Evolutionary conservation across 1,140 invertebrate species (phyloP).

Genomic region (Andrena cerasifolii): DNA sequence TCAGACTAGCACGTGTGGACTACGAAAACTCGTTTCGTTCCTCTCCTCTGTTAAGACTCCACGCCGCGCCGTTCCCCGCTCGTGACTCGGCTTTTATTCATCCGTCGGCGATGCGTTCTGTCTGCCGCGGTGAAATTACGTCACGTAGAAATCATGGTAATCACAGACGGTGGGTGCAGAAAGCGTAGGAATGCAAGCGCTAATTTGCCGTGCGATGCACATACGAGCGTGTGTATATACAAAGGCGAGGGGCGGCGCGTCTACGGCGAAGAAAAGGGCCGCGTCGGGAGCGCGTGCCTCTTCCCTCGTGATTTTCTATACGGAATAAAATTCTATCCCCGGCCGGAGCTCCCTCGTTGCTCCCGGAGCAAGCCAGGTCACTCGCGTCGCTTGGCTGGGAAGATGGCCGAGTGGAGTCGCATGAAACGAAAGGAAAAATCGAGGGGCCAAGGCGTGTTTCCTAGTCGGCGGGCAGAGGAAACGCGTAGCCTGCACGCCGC

Average conservation of each 20-base stretch:
- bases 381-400: too few relatives aligned
- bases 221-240: too few relatives aligned
- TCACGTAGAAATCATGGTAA: slow-evolving; percentile 72
- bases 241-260: not conserved
- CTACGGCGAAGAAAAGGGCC: too few relatives aligned
- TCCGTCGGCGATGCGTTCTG: slow-evolving; percentile 22
- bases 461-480: not conserved
- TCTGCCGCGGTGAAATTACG: slow-evolving; percentile 64
- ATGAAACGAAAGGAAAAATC: slow-evolving; percentile 35
- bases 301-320: too few relatives aligned
- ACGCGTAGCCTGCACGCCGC: not conserved
- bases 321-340: too few relatives aligned
- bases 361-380: too few relatives aligned
- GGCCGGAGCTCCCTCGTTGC: too few relatives aligned
- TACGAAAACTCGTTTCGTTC: slow-evolving; percentile 51
- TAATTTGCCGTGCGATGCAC: slow-evolving; percentile 57
- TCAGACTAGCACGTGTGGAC: slow-evolving; percentile 3
- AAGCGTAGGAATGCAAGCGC: slow-evolving; percentile 70
- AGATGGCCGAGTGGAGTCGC: not conserved
- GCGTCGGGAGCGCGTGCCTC: too few relatives aligned
- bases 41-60: slow-evolving; percentile 19
- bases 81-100: not conserved
- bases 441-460: not conserved
- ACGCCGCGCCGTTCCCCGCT: not conserved
- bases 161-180: slow-evolving; percentile 67